These are phyloP conservation scores for Scelioninae gen. 2 DNA, from an alignment of 2,888 invertebrate genomes.

Conservation along the genomic window DNA sequence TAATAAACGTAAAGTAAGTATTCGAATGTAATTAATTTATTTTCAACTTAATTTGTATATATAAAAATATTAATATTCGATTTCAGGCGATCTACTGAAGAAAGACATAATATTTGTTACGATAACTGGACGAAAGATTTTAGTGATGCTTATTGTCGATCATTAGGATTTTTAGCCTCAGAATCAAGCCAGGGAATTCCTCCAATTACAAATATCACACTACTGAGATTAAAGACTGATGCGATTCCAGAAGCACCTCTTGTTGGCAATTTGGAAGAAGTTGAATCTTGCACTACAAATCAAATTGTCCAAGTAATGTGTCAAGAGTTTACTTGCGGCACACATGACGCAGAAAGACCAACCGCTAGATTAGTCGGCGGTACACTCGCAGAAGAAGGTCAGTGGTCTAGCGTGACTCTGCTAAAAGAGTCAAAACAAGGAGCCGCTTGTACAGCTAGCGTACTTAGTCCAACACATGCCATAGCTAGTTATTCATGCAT, in stretches of 20 bases:
- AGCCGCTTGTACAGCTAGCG: constrained; percentile 73
- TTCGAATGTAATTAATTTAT: background rate
- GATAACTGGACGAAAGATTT: constrained; percentile 77
- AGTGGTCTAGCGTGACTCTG: constrained; percentile 79
- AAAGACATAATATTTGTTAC: constrained; percentile 76
- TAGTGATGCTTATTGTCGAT: constrained; percentile 78
- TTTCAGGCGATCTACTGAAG: constrained; percentile 67
- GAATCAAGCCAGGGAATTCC: constrained; percentile 74
- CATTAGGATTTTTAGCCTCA: constrained; percentile 77
- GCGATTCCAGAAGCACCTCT: constrained; percentile 68
- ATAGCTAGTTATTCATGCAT: constrained; percentile 74
- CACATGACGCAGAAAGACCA: constrained; percentile 68
- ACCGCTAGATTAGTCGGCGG: constrained; percentile 77
- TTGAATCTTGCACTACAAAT: constrained; percentile 74
- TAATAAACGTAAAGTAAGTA: constrained; percentile 65
- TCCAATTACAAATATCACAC: constrained; percentile 75
- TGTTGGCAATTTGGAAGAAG: constrained; percentile 75
- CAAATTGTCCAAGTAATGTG: constrained; percentile 77
- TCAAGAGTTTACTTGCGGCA: constrained; percentile 76
- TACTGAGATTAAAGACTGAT: constrained; percentile 71
- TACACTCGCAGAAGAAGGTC: constrained; percentile 75
- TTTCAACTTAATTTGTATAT: background rate
- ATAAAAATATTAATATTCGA: background rate
- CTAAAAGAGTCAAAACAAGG: constrained; percentile 72
- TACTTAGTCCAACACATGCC: constrained; percentile 73